These are phyloP conservation scores for Prionace glauca DNA, from an alignment of 2,797 vertebrate genomes.

Conservation along the genomic window DNA sequence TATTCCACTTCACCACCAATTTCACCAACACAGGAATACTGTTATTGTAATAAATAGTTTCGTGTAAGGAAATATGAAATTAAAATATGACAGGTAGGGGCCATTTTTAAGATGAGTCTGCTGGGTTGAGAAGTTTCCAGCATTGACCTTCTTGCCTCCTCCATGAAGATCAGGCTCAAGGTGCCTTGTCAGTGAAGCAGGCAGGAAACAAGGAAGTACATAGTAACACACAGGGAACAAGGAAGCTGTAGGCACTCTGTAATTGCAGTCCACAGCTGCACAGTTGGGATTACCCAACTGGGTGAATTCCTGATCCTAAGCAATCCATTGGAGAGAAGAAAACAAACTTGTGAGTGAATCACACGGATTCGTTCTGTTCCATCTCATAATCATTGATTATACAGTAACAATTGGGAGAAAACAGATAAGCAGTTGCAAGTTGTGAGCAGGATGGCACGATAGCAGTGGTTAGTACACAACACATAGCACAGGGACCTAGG, in stretches of 20 bases:
- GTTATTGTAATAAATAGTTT: no score
- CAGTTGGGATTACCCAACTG: background rate
- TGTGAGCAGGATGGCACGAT: background rate
- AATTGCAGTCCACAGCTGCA: background rate
- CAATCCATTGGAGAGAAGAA: background rate
- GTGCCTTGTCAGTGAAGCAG: background rate
- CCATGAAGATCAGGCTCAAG: no score
- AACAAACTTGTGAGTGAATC: background rate
- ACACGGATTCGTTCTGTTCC: background rate
- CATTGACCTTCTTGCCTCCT: no score
- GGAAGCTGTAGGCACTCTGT: background rate
- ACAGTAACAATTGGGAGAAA: background rate
- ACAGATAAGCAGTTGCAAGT: background rate
- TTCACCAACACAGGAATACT: no score
- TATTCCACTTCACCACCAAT: no score
- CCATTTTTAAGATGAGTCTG: no score
- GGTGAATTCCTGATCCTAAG: background rate
- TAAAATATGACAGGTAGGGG: no score
- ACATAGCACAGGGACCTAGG: no score
- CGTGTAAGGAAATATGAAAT: no score
- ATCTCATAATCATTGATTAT: background rate
- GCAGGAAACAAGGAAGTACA: background rate
- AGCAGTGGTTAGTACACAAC: background rate
- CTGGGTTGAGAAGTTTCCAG: no score
- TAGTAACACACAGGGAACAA: background rate